Evolutionary conservation across 2,113 vertebrate species (phyloP).

Genomic region (Promerops cafer): DNA sequence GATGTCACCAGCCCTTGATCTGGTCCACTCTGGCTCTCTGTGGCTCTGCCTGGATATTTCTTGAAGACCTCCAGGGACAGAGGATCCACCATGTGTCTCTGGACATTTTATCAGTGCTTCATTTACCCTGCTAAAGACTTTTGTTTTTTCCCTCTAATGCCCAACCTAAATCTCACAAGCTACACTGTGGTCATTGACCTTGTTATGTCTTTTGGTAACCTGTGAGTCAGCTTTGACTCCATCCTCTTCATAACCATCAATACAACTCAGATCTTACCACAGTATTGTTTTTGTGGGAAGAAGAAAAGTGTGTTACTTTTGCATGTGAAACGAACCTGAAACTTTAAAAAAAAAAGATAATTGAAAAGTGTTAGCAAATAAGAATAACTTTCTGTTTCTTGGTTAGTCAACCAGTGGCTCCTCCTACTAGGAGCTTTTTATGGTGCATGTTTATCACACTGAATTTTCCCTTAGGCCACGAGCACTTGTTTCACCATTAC

Average conservation of each 20-base stretch:
- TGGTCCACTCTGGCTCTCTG: too few species aligned
- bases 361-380: neutral
- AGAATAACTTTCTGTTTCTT: neutral
- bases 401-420: neutral
- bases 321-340: neutral
- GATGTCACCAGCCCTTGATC: neutral
- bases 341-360: neutral
- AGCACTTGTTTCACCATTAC: neutral
- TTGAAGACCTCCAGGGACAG: neutral
- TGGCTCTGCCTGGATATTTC: neutral
- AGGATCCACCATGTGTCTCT: fast-evolving
- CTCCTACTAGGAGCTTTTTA: neutral
- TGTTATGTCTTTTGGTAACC: neutral
- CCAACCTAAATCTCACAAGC: neutral
- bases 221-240: neutral
- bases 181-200: neutral
- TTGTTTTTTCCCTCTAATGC: neutral
- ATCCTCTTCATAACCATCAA: neutral
- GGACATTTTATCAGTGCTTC: neutral
- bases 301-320: neutral
- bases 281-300: neutral
- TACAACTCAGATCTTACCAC: neutral
- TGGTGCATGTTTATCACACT: neutral
- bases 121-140: neutral
- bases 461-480: neutral